phyloP scores from a whole-genome alignment of 2,888 invertebrate species.

The Panopea generosa region DNA sequence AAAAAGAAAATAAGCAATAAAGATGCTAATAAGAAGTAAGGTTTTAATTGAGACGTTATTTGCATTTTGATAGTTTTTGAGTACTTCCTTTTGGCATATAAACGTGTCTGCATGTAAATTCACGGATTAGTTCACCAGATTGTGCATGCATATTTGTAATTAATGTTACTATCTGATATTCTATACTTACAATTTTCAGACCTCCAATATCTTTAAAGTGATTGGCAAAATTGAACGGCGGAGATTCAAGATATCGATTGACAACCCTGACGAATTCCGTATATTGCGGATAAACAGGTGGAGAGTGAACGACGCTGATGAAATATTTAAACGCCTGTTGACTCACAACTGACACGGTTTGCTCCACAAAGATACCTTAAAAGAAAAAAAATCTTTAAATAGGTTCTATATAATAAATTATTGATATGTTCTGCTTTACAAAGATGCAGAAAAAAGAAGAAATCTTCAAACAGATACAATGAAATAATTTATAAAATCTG shows the following conservation, averaged over 20 bases:
- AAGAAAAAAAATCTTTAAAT: no score
- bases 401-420: no score
- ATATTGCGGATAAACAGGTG: slow-evolving; percentile 88
- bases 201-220: slow-evolving; percentile 85
- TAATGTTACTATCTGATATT: not conserved
- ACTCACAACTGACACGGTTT: slow-evolving; percentile 61
- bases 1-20: not conserved
- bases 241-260: slow-evolving; percentile 92
- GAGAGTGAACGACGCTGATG: slow-evolving; percentile 91
- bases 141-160: not conserved
- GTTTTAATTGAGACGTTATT: no score
- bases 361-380: slow-evolving; percentile 73
- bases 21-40: no score
- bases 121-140: not conserved
- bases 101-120: not conserved
- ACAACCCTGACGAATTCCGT: slow-evolving; percentile 91
- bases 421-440: no score
- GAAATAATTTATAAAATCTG: no score
- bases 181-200: slow-evolving; percentile 64
- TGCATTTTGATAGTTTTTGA: no score
- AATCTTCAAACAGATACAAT: no score
- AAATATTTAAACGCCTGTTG: slow-evolving; percentile 92
- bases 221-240: slow-evolving; percentile 95
- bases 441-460: no score
- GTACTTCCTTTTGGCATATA: no score